A percentile compares a stretch with the other conserved stretches of the same genome.
Evolutionary conservation across 35 echinoderm and acorn worm genomes (phyloP).

Genomic region (Lytechinus variegatus): DNA sequence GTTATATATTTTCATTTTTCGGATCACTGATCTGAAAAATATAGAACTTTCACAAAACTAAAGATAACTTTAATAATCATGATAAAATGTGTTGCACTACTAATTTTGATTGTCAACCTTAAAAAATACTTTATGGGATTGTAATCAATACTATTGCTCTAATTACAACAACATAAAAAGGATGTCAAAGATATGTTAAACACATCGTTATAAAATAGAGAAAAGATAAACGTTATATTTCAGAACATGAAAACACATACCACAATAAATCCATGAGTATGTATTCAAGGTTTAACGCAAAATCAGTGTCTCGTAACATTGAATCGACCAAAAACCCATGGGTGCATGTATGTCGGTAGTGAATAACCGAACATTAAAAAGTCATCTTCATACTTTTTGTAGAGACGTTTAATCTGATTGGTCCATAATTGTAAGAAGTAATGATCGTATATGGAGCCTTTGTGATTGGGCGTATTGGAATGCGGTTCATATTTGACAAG

Average conservation of each 20-base stretch:
- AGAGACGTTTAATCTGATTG: conserved; percentile 32
- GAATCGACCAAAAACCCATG: conserved; percentile 17
- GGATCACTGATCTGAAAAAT: too few relatives aligned
- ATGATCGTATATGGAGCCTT: neutral
- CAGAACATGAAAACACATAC: neutral
- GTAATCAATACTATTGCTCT: too few relatives aligned
- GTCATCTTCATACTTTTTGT: conserved; percentile 47
- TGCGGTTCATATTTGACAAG: conserved; percentile 34
- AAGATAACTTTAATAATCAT: too few relatives aligned
- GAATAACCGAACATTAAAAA: conserved; percentile 62
- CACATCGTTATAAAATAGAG: too few relatives aligned
- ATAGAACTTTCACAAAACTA: too few relatives aligned
- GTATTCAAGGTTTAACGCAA: neutral
- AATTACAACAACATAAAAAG: too few relatives aligned
- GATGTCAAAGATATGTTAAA: too few relatives aligned
- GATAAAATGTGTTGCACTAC: too few relatives aligned
- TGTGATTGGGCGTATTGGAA: neutral
- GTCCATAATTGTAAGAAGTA: conserved; percentile 43
- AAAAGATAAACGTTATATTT: neutral
- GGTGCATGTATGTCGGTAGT: conserved; percentile 26
- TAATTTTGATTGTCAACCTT: too few relatives aligned
- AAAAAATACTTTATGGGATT: too few relatives aligned
- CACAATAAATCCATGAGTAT: neutral
- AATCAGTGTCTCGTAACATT: neutral
- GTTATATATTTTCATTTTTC: too few relatives aligned